These are phyloP conservation scores for Phenacoccus solenopsis DNA, from an alignment of 1,140 invertebrate genomes.

Conservation along the genomic window DNA sequence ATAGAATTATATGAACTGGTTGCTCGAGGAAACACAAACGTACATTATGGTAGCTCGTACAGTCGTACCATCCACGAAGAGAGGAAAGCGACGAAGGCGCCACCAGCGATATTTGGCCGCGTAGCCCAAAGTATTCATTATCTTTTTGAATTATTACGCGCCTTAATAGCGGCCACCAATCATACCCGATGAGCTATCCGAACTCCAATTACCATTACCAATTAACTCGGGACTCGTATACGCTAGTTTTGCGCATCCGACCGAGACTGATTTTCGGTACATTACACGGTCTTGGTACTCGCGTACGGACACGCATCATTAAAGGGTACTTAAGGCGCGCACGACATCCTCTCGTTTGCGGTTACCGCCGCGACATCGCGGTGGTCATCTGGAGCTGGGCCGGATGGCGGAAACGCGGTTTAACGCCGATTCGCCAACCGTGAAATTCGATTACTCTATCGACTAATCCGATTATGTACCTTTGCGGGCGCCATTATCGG, in stretches of 20 bases:
- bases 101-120: not conserved
- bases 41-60: too few species aligned
- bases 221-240: not conserved
- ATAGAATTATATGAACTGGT: not conserved
- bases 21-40: not conserved
- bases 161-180: too few species aligned
- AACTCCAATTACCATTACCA: too few species aligned
- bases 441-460: too few species aligned
- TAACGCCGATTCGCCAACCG: too few species aligned
- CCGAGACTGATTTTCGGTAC: slow-evolving; percentile 6
- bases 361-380: not conserved
- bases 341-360: not conserved
- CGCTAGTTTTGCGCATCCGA: not conserved
- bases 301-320: slow-evolving; percentile 6
- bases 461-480: too few species aligned
- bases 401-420: too few species aligned
- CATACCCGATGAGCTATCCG: too few species aligned
- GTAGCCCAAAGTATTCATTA: not conserved
- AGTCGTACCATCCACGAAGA: too few species aligned
- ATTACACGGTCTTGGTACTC: slow-evolving; percentile 15
- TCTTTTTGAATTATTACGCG: not conserved
- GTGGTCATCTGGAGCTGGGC: too few species aligned
- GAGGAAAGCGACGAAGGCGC: not conserved
- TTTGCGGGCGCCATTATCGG: too few species aligned
- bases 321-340: not conserved